These are phyloP conservation scores for Helicoverpa zea DNA, from an alignment of 1,140 invertebrate species.

Conservation along the genomic window DNA sequence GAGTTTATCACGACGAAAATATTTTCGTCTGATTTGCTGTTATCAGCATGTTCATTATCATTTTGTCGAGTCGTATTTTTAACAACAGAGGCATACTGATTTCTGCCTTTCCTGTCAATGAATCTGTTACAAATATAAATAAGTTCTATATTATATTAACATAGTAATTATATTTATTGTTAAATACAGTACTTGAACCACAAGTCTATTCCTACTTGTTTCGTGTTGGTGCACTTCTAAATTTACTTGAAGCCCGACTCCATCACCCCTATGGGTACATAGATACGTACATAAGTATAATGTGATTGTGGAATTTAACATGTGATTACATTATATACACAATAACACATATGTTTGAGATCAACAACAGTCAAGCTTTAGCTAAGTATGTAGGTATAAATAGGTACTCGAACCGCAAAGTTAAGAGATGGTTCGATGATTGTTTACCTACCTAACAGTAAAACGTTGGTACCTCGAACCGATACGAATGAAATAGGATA, in stretches of 20 bases:
- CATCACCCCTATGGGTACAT: slow-evolving; percentile 69
- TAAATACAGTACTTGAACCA: slow-evolving; percentile 77
- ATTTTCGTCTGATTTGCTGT: not conserved
- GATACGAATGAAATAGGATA: slow-evolving; percentile 18
- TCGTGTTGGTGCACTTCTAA: slow-evolving; percentile 83
- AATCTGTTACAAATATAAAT: slow-evolving; percentile 63
- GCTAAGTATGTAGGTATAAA: slow-evolving; percentile 72
- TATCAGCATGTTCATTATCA: not conserved
- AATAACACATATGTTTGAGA: slow-evolving; percentile 83
- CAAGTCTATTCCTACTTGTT: slow-evolving; percentile 77
- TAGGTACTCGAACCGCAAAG: slow-evolving; percentile 45
- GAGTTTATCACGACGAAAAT: not conserved
- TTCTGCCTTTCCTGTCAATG: slow-evolving; percentile 35
- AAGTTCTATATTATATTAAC: slow-evolving; percentile 57
- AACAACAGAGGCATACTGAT: not conserved
- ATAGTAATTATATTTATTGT: slow-evolving; percentile 70
- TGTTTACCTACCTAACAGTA: slow-evolving; percentile 42
- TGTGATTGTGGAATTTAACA: slow-evolving; percentile 83
- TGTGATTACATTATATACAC: slow-evolving; percentile 86
- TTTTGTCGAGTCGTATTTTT: not conserved
- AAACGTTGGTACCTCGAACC: slow-evolving; percentile 23
- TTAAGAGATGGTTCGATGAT: slow-evolving; percentile 37
- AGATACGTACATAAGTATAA: slow-evolving; percentile 57
- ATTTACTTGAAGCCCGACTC: slow-evolving; percentile 73
- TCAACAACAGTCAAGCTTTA: slow-evolving; percentile 85